Evolutionary conservation across 2,888 invertebrate genomes (phyloP).

Genomic region (Tenthredo amoena): DNA sequence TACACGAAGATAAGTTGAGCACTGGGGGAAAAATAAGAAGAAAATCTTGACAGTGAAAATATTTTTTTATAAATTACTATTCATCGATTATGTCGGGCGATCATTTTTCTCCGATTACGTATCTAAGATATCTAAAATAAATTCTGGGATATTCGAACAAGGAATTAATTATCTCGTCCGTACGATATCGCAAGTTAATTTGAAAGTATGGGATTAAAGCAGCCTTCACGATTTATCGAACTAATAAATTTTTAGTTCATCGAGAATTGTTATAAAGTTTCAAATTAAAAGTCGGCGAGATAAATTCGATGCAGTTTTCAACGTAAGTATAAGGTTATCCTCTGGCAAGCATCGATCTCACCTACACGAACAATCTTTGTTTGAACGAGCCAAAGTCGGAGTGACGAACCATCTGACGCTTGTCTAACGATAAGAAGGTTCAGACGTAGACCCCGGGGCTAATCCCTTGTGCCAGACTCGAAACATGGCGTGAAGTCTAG

Average conservation of each 20-base stretch:
- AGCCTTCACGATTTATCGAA: background rate
- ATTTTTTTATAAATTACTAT: background rate
- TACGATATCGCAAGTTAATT: background rate
- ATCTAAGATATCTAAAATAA: background rate
- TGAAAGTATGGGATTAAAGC: background rate
- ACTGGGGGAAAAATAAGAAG: background rate
- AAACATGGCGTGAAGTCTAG: slow-evolving; percentile 36
- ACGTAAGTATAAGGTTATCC: background rate
- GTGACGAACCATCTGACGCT: slow-evolving; percentile 39
- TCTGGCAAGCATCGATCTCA: background rate
- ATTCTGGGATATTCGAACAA: background rate
- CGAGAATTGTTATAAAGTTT: background rate
- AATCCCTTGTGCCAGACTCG: slow-evolving; percentile 32
- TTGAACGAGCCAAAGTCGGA: slow-evolving; percentile 14
- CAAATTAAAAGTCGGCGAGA: background rate
- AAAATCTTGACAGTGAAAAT: background rate
- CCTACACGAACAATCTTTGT: background rate
- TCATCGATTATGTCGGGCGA: background rate
- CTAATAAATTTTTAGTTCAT: background rate
- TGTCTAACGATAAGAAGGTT: slow-evolving; percentile 30
- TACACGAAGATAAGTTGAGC: slow-evolving; percentile 10
- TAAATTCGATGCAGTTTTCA: background rate
- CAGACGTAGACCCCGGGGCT: slow-evolving; percentile 25
- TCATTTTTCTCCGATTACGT: background rate
- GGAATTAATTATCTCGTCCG: background rate